A percentile compares a stretch with the other conserved stretches of the same genome.
Conservation (phyloP, 2,888 invertebrate species). For the Gastracanthus pulcherrimus region DNA sequence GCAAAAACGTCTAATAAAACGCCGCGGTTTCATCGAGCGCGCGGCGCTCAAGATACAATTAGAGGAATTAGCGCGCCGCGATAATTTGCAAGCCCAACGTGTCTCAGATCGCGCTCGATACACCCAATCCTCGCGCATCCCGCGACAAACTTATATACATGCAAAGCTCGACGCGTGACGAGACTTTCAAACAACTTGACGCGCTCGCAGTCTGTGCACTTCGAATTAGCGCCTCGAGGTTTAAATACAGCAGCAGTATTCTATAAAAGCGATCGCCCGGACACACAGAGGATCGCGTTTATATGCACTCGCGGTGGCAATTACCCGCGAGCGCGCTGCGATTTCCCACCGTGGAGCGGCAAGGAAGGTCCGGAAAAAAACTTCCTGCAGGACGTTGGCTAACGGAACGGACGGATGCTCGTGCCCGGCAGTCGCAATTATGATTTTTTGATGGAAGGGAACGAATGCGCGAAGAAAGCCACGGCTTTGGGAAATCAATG, state of each 20-base stretch:
- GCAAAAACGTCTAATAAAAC: not conserved
- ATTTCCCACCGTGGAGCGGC: too few relatives aligned
- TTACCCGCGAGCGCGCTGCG: too few relatives aligned
- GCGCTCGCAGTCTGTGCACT: too few relatives aligned
- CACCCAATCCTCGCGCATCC: not conserved
- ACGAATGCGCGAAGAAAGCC: not conserved
- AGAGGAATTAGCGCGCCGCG: not conserved
- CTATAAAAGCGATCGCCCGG: not conserved
- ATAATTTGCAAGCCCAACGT: not conserved
- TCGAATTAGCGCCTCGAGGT: too few relatives aligned
- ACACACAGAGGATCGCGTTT: not conserved
- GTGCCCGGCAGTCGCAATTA: constrained; percentile 37
- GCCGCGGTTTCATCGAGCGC: not conserved
- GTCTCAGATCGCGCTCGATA: not conserved
- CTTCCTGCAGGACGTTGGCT: constrained; percentile 37
- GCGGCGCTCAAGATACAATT: not conserved
- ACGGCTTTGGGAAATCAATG: too few relatives aligned
- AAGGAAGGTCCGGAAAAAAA: constrained; percentile 24
- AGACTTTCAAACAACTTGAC: too few relatives aligned
- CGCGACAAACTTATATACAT: too few relatives aligned
- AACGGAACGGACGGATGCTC: constrained; percentile 31
- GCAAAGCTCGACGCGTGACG: too few relatives aligned
- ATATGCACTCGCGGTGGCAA: not conserved
- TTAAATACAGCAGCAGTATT: too few relatives aligned
- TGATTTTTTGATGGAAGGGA: constrained; percentile 2